These are phyloP conservation scores for Megalurothrips usitatus DNA, from an alignment of 2,888 invertebrate species.

Conservation along the genomic window DNA sequence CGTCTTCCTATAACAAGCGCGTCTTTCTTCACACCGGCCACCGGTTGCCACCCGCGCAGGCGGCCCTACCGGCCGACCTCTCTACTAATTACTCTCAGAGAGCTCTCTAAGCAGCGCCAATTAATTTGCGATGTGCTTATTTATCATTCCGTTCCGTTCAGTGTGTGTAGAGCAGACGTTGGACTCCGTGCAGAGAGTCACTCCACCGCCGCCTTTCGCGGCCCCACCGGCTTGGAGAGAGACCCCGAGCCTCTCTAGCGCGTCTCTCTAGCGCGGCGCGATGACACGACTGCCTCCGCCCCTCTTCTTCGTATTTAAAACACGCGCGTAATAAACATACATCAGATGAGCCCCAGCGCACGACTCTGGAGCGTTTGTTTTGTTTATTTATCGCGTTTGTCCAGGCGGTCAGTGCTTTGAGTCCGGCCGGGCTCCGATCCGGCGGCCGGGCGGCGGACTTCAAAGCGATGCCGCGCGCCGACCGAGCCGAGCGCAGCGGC, in stretches of 20 bases:
- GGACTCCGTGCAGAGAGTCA: too few species aligned
- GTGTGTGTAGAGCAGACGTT: too few species aligned
- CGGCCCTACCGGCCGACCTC: too few species aligned
- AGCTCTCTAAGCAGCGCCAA: too few species aligned
- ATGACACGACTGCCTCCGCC: neutral
- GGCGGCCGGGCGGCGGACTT: neutral
- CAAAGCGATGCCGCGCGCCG: constrained; percentile 1
- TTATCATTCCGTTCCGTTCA: too few species aligned
- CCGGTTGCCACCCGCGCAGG: too few species aligned
- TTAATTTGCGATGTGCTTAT: too few species aligned
- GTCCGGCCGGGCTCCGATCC: constrained; percentile 2
- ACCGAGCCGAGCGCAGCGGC: neutral
- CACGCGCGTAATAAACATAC: constrained; percentile 10
- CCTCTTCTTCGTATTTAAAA: constrained; percentile 1
- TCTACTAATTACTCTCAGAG: too few species aligned
- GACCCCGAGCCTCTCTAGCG: too few species aligned
- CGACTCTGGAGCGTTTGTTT: constrained; percentile 2
- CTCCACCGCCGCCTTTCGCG: neutral
- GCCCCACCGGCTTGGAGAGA: too few species aligned
- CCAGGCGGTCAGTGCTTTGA: neutral
- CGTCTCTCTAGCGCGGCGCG: neutral
- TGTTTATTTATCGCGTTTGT: constrained; percentile 22
- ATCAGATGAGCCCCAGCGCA: neutral
- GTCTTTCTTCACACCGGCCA: too few species aligned
- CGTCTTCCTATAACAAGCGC: too few species aligned